Evolutionary conservation across 2,797 vertebrate species (phyloP), one percentile per base, ranked within the genome.

Genomic region (Pachyuromys duprasi): DNA sequence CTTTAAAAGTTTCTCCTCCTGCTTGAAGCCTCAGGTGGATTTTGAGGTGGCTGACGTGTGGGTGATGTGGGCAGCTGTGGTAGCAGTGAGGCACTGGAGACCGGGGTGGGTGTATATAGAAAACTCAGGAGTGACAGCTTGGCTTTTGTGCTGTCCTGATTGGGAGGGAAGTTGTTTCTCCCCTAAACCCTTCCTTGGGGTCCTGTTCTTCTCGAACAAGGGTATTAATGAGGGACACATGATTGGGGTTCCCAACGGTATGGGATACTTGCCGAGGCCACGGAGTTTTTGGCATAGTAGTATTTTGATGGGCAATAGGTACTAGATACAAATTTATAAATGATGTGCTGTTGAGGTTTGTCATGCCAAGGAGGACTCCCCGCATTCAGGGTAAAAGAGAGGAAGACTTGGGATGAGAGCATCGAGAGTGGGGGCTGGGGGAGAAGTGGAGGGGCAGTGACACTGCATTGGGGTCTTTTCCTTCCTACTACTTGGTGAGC

Each of bases 1-100:
- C 57, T 82, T 80, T 72, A 53, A 57, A 76, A 89, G 90, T 76
- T 86, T 86, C 84, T 89, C 42, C 60, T 92, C 31, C 18, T 80
- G 70, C 28, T 82, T n/a, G 83, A 79, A 69, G 60, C 81, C 49
- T 93, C 42, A 60, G 33, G 8, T 86, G 81, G 79, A 63, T 83
- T 89, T 95, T 57, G 62, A 39, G 89, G 49, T 90, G 62, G 81
- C 14, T 53, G 12, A 17, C 49, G 62, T 36, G 20, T 93, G 91
- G 31, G 93, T 83, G 69, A 55, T 5, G 3, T 63, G 79, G 83
- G 18, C 13, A 57, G 42, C 74, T 69, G 39, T 67, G 55, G 89
- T 91, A 67, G 75, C 55, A n/a, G 65, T 65, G 53, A 92, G 70
- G 15, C 76, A 31, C 55, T 8, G 62, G 65, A 49, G 63, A 6